These are phyloP conservation scores for Adelosebastes latens DNA, from an alignment of 2,797 vertebrate genomes.

Conservation along the genomic window DNA sequence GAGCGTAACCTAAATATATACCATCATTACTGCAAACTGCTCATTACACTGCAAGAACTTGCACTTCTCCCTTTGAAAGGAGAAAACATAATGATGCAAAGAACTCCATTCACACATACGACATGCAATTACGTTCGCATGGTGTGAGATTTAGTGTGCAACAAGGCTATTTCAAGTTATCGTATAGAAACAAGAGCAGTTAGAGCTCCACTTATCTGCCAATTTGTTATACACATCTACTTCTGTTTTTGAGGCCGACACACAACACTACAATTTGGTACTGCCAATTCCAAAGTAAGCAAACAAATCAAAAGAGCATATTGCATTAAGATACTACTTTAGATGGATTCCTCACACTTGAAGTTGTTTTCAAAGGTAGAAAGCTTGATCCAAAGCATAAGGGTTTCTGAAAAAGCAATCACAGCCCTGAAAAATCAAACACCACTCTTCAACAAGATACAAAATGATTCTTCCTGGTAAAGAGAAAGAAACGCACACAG, in stretches of 20 bases:
- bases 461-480: not conserved
- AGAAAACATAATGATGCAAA: not conserved
- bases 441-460: conserved; percentile 21
- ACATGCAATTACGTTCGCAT: conserved; percentile 18
- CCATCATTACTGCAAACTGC: not conserved
- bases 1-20: not conserved
- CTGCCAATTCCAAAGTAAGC: conserved; percentile 1
- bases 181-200: not conserved
- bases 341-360: conserved; percentile 29
- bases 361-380: conserved; percentile 45
- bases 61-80: not conserved
- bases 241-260: conserved; percentile 3
- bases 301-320: conserved; percentile 22
- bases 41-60: not conserved
- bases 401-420: conserved; percentile 50
- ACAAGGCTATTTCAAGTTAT: conserved; percentile 3
- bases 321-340: not conserved
- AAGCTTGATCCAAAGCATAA: conserved; percentile 25
- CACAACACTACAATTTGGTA: not conserved
- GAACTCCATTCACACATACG: conserved; percentile 8
- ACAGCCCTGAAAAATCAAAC: conserved; percentile 50
- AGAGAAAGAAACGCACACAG: conserved; percentile 2
- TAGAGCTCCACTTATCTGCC: not conserved
- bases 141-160: conserved; percentile 22
- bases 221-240: not conserved